Evolutionary conservation across 2,797 vertebrate species (phyloP).

Genomic region (Poeciliopsis presidionis): DNA sequence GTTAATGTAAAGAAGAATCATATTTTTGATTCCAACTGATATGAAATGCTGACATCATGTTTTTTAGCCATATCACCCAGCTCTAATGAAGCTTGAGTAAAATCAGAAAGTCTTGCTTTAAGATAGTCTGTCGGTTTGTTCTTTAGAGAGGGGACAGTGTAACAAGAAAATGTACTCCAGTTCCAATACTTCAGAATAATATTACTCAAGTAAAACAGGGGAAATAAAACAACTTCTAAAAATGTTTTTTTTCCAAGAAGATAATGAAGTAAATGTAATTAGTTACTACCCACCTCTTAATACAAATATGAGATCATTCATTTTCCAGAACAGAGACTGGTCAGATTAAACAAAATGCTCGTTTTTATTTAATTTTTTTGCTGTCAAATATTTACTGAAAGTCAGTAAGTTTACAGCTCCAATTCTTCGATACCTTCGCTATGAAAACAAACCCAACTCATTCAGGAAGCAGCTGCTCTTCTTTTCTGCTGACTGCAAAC

Average conservation of each 20-base stretch:
- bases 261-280: background rate
- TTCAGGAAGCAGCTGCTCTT: constrained; percentile 18
- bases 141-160: background rate
- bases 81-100: background rate
- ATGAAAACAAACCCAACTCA: constrained; percentile 26
- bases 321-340: background rate
- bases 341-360: background rate
- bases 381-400: constrained; percentile 38
- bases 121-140: background rate
- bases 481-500: constrained; percentile 37
- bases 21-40: too few species aligned
- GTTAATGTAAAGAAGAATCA: too few species aligned
- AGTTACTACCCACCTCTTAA: background rate
- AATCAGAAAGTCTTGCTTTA: background rate
- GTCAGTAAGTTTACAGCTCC: constrained; percentile 45
- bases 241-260: background rate
- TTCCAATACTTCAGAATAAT: background rate
- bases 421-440: constrained; percentile 45
- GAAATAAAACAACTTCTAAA: background rate
- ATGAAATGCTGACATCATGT: too few species aligned
- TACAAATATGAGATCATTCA: background rate
- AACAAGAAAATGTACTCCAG: background rate
- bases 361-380: constrained; percentile 23
- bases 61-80: too few species aligned
- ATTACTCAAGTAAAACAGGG: background rate